These are phyloP conservation scores for Aplochiton taeniatus DNA, from an alignment of 2,797 vertebrate species.

Conservation along the genomic window DNA sequence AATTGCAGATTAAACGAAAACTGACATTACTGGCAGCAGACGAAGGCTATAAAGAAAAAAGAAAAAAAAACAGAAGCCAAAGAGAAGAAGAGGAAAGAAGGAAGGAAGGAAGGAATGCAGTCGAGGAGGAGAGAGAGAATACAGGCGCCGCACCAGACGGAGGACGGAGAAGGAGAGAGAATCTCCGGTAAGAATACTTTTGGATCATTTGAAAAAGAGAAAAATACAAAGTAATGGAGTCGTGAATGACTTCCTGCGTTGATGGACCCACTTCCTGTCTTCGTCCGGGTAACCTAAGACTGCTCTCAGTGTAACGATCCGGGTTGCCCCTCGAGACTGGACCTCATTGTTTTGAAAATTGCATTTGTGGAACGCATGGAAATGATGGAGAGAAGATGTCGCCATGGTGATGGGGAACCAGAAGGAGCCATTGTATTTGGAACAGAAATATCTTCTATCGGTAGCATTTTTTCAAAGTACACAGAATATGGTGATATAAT, in stretches of 20 bases:
- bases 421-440: background rate
- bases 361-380: constrained; percentile 35
- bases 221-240: background rate
- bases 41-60: constrained; percentile 2
- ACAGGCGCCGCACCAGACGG: constrained; percentile 38
- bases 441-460: too few relatives aligned
- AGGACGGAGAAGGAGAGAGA: constrained; percentile 32
- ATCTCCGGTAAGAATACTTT: constrained; percentile 57
- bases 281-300: constrained; percentile 14
- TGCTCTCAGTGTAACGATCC: constrained; percentile 48
- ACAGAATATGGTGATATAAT: too few relatives aligned
- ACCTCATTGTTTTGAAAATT: constrained; percentile 39
- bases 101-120: constrained; percentile 33
- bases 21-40: constrained; percentile 26
- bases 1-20: constrained; percentile 52
- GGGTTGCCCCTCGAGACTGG: constrained; percentile 35
- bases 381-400: constrained; percentile 36
- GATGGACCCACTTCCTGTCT: constrained; percentile 6
- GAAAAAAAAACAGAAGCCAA: constrained; percentile 28
- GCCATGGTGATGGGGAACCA: constrained; percentile 14
- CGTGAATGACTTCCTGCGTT: constrained; percentile 39
- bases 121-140: constrained; percentile 41
- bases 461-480: too few relatives aligned
- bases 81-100: constrained; percentile 35
- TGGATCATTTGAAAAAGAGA: constrained; percentile 14